Conservation (phyloP, 2,797 vertebrate species). For the Malacoctenus gilli region DNA sequence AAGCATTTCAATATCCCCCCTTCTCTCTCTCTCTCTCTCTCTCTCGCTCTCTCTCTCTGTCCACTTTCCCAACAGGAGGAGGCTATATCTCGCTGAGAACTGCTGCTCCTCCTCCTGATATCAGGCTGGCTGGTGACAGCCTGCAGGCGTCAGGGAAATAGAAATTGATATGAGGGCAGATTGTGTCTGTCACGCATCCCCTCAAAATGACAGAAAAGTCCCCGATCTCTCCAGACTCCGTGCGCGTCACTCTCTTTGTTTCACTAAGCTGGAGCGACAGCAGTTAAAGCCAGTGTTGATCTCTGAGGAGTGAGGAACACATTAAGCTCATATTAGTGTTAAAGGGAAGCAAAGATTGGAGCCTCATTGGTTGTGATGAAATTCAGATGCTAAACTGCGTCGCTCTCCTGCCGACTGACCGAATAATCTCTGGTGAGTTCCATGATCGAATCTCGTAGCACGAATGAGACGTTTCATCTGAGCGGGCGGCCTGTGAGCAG, state of each 20-base stretch:
- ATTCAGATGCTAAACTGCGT: conserved; percentile 14
- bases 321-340: conserved; percentile 52
- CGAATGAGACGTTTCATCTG: neutral
- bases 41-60: conserved; percentile 22
- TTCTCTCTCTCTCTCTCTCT: conserved; percentile 13
- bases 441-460: conserved; percentile 1
- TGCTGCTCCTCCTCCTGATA: conserved; percentile 20
- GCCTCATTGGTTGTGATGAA: conserved; percentile 24
- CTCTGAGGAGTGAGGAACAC: conserved; percentile 32
- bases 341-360: conserved; percentile 8
- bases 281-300: conserved; percentile 38
- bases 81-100: conserved; percentile 26
- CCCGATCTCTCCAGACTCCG: conserved; percentile 25
- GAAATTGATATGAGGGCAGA: conserved; percentile 55
- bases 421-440: neutral
- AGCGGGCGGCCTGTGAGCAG: neutral
- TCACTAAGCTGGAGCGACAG: conserved; percentile 55
- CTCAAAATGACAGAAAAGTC: conserved; percentile 43
- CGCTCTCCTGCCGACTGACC: neutral
- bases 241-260: conserved; percentile 16
- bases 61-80: conserved; percentile 24
- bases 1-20: conserved; percentile 20
- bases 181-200: conserved; percentile 37
- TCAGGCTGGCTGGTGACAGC: conserved; percentile 41
- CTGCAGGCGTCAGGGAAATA: conserved; percentile 50